Conservation (phyloP, 2,888 invertebrate species). For the Drosophila hamatofila region DNA sequence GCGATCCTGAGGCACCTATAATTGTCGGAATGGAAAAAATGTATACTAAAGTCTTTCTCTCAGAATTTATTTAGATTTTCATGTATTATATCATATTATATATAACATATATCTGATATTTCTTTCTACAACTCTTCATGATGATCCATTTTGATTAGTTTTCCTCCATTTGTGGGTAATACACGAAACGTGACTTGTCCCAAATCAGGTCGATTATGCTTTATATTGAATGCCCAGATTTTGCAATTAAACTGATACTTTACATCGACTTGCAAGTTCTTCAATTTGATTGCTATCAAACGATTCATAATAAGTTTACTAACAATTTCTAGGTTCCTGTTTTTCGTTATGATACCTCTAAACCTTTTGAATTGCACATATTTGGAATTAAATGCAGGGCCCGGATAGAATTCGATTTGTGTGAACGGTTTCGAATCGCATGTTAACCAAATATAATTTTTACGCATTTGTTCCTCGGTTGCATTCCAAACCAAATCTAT, state of each 20-base stretch:
- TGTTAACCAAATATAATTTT: slow-evolving; percentile 53
- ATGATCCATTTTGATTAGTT: too few species aligned
- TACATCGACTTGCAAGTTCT: slow-evolving; percentile 25
- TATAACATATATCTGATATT: background rate
- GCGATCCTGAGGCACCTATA: slow-evolving; percentile 94
- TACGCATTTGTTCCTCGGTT: background rate
- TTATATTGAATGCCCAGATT: slow-evolving; percentile 62
- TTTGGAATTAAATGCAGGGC: slow-evolving; percentile 32
- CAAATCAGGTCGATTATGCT: background rate
- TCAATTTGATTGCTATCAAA: slow-evolving; percentile 52
- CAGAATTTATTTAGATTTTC: background rate
- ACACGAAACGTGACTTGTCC: slow-evolving; percentile 15
- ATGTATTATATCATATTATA: background rate
- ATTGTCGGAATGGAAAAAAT: background rate
- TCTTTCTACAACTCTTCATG: background rate
- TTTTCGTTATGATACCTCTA: background rate
- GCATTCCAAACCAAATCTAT: slow-evolving; percentile 4
- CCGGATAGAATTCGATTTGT: slow-evolving; percentile 38
- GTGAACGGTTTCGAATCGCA: slow-evolving; percentile 22
- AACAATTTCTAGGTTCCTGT: slow-evolving; percentile 4
- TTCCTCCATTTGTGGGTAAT: rapidly evolving
- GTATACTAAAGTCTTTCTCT: background rate
- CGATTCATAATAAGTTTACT: slow-evolving; percentile 50
- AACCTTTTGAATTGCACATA: slow-evolving; percentile 35
- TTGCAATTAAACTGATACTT: slow-evolving; percentile 40